Percentiles rank a stretch among this genome's conserved stretches.
phyloP scores from a whole-genome alignment of 2,797 vertebrate species.

The Rallus crepitans region DNA sequence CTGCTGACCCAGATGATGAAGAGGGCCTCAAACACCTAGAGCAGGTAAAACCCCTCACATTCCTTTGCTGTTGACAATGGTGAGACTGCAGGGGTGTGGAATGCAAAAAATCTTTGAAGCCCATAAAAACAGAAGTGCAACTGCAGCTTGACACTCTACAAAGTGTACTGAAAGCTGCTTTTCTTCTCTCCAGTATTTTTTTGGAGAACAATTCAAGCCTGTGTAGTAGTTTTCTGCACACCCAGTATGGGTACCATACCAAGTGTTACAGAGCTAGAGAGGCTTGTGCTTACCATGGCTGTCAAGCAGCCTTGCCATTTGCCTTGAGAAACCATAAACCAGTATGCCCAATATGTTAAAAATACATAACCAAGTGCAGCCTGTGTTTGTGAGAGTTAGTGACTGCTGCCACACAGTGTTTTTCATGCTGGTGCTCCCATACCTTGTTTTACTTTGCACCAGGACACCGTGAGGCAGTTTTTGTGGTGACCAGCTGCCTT shows the following conservation, averaged over 20 bases:
- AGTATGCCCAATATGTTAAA: neutral
- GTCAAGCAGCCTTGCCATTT: neutral
- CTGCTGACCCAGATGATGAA: conserved; percentile 92
- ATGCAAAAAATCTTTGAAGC: neutral
- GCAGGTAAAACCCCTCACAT: conserved; percentile 82
- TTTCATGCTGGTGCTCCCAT: neutral
- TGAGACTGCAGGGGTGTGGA: neutral
- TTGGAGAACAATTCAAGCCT: neutral
- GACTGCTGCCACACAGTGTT: neutral
- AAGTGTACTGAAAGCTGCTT: neutral
- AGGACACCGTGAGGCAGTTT: neutral
- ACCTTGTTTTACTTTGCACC: neutral
- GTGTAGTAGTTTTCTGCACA: neutral
- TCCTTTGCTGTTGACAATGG: neutral
- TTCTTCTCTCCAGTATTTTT: accelerated
- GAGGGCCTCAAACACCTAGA: conserved; percentile 98
- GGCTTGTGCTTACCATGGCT: neutral
- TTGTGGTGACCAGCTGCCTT: too few species aligned
- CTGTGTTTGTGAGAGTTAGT: neutral
- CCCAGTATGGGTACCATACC: neutral
- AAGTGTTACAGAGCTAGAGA: neutral
- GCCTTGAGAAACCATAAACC: neutral
- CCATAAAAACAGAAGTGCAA: neutral
- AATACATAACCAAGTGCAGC: neutral
- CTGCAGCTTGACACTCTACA: neutral